Percentiles rank a stretch among this genome's conserved stretches.
Evolutionary conservation across 2,113 vertebrate species (phyloP).

Genomic region (Notothenia rossii): DNA sequence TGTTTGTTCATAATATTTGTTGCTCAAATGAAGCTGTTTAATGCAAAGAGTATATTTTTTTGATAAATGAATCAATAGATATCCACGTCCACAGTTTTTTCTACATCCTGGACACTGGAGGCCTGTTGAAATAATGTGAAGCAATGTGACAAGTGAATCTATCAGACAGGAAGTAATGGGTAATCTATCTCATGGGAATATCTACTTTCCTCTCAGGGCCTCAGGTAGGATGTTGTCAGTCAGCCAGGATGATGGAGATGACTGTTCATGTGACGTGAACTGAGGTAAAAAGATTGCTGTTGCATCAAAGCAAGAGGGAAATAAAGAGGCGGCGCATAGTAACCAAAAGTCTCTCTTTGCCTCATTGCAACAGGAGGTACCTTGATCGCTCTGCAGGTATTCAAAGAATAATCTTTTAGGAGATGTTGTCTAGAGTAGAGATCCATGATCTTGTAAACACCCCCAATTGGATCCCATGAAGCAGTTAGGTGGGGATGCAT

Average conservation of each 20-base stretch:
- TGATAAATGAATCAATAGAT: neutral
- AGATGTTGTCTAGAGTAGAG: slow-evolving; percentile 41
- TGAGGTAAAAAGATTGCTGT: slow-evolving; percentile 46
- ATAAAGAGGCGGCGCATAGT: slow-evolving; percentile 33
- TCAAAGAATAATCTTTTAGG: slow-evolving; percentile 25
- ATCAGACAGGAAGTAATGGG: neutral
- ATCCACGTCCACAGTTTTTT: neutral
- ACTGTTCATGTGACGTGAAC: slow-evolving; percentile 22
- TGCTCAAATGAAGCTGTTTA: neutral
- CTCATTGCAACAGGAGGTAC: neutral
- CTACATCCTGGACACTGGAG: too few relatives aligned
- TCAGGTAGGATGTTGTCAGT: slow-evolving; percentile 29
- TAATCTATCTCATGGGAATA: slow-evolving; percentile 20
- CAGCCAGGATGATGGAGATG: slow-evolving; percentile 35
- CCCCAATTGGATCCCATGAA: slow-evolving; percentile 88
- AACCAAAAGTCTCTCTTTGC: slow-evolving; percentile 9
- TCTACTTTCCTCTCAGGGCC: slow-evolving; percentile 21
- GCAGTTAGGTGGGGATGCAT: slow-evolving; percentile 86
- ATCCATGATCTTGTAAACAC: slow-evolving; percentile 79
- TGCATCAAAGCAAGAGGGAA: slow-evolving; percentile 43
- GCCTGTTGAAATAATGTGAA: neutral
- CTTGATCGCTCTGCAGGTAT: slow-evolving; percentile 28
- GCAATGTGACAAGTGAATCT: neutral
- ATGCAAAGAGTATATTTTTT: neutral
- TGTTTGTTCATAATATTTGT: neutral